Evolutionary conservation across 2,888 invertebrate genomes (phyloP).

Genomic region (Cheilosia impressa): DNA sequence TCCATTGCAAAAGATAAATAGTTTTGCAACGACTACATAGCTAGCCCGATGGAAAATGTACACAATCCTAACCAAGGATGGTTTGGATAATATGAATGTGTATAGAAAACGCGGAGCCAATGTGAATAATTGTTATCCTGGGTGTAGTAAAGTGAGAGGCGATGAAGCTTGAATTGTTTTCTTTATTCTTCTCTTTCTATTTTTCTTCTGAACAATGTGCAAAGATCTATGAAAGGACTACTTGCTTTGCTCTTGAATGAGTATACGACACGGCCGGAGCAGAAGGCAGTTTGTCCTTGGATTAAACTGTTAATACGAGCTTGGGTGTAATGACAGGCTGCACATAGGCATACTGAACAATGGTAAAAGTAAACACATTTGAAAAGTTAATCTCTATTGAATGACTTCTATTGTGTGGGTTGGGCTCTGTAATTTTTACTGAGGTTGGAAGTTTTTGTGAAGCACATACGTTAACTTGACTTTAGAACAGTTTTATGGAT

Average conservation of each 20-base stretch:
- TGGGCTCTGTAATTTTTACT: background rate
- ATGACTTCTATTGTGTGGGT: background rate
- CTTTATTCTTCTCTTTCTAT: conserved; percentile 14
- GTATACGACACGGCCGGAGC: conserved; percentile 1
- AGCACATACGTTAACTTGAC: background rate
- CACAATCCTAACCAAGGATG: conserved; percentile 63
- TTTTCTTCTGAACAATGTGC: conserved; percentile 61
- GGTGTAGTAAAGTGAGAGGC: conserved; percentile 55
- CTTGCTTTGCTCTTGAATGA: conserved; percentile 67
- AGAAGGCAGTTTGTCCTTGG: conserved; percentile 28
- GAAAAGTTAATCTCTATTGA: conserved; percentile 43
- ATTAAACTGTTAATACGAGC: conserved; percentile 28
- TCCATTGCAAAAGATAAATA: conserved; percentile 69
- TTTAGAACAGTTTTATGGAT: no score
- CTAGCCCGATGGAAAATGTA: conserved; percentile 61
- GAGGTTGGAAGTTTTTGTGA: background rate
- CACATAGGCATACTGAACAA: conserved; percentile 2
- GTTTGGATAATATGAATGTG: conserved; percentile 29
- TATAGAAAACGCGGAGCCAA: conserved; percentile 17
- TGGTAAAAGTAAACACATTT: conserved; percentile 33
- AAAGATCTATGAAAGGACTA: conserved; percentile 74
- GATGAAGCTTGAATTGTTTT: conserved; percentile 69
- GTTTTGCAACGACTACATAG: conserved; percentile 60
- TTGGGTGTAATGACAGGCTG: conserved; percentile 34
- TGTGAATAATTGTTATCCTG: conserved; percentile 62